Conservation (phyloP, 2,113 vertebrate genomes). For the Mobula birostris region DNA sequence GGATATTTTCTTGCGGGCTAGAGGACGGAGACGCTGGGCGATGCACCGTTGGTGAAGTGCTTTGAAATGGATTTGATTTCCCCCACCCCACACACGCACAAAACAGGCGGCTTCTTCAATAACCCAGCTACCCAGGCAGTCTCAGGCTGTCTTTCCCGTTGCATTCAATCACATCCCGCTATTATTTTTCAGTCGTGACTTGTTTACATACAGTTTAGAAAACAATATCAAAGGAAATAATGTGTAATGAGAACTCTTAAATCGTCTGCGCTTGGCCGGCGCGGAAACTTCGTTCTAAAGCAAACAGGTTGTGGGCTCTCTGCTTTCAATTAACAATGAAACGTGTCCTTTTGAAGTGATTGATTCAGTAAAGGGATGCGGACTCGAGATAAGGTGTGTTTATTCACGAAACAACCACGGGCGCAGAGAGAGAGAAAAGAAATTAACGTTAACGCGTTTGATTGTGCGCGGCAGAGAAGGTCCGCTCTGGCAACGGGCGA, state of each 20-base stretch:
- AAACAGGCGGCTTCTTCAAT: conserved; percentile 4
- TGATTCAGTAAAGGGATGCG: conserved; percentile 22
- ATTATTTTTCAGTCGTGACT: neutral
- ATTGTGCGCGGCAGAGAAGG: too few species aligned
- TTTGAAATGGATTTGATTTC: neutral
- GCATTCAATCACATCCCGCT: neutral
- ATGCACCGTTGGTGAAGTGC: neutral
- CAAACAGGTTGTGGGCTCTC: neutral
- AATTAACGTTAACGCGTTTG: neutral
- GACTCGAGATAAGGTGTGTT: neutral
- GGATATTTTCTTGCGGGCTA: neutral
- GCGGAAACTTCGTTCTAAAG: neutral
- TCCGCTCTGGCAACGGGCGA: too few species aligned
- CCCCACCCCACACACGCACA: too few species aligned
- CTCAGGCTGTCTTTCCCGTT: neutral
- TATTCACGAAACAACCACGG: conserved; percentile 9
- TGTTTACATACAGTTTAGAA: neutral
- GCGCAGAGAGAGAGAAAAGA: neutral
- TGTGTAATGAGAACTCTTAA: neutral
- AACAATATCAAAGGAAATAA: neutral
- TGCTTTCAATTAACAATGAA: conserved; percentile 31
- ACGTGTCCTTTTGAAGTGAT: conserved; percentile 27
- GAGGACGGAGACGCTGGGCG: neutral
- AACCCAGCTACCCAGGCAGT: neutral
- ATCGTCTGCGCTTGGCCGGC: neutral